Percentiles rank a stretch among this genome's conserved stretches.
Conservation (phyloP, 2,113 vertebrate species). For the Hemichromis elongatus region DNA sequence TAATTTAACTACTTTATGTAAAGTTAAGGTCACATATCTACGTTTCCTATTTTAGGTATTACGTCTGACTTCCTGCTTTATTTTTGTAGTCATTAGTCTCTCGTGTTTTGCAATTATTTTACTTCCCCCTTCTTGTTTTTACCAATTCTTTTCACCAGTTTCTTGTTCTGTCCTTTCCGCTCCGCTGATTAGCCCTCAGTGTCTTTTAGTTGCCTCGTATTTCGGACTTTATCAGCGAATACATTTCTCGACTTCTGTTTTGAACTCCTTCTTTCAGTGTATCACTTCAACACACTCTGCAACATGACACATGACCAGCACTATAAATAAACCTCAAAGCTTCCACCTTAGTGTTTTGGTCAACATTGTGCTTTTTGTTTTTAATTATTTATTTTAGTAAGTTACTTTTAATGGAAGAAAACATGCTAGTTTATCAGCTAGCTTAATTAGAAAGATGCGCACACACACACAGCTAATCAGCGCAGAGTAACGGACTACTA, state of each 20-base stretch:
- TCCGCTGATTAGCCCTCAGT: not conserved
- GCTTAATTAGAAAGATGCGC: not conserved
- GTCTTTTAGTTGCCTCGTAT: not conserved
- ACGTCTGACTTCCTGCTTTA: not conserved
- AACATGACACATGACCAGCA: rapidly evolving
- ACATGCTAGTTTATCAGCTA: not conserved
- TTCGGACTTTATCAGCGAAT: not conserved
- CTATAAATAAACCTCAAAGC: rapidly evolving
- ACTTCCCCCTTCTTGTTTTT: not conserved
- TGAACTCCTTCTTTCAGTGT: not conserved
- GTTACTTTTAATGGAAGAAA: not conserved
- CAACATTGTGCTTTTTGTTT: not conserved
- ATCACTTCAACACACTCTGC: not conserved
- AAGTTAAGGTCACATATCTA: no score
- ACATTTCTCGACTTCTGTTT: not conserved
- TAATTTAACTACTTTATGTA: no score
- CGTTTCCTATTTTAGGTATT: no score
- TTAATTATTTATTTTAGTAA: not conserved
- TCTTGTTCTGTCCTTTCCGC: not conserved
- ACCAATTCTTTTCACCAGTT: not conserved
- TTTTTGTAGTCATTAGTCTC: not conserved
- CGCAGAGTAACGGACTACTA: not conserved
- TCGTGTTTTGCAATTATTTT: not conserved
- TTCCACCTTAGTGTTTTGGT: not conserved
- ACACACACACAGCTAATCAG: not conserved